Base-by-base conservation (phyloP, 1,140 invertebrate species). In the Aphaenogaster floridana region DNA sequence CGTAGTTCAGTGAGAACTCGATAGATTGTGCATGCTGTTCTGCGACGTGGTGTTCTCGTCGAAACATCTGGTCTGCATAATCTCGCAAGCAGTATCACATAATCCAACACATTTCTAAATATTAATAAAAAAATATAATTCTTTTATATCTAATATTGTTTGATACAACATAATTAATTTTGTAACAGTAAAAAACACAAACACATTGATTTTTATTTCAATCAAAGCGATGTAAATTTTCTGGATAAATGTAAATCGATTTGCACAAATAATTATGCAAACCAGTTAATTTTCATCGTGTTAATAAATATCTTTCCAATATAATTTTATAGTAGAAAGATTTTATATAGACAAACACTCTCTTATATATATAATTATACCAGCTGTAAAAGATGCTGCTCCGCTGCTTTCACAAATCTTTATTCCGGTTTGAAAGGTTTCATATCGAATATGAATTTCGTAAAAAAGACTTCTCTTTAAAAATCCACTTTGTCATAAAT, bases 1-100 rank as follows among this genome's bases (percentile, higher is more conserved):
- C 21, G 57, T 78, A 64, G 76, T 78, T 78, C 76, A 45, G 17
- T 28, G 39, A 34, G 11, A 64, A 64, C n/a, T 78, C 76, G 42
- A 78, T 64, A 64, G 76, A 78, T 78, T 63, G 76, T 78, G 59
- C 76, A 78, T 8, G 28, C 7, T 78, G 76, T 78, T 48, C 0
- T 9, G 11, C 9, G 15, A 45, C 59, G 21, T 28, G 17, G 17
- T 28, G 13, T 42, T 76, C 36, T 36, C 17, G 28, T 77, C 39
- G 6, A 59, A 63, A 21, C 15, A 63, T 11, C 15, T 77, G 39
- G 1, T 13, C 21, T 28, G 21, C 15, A 45, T 11, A 61, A 63
- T 17, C 21, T 61, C n/a, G 8, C 5, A 63, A 28, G 21, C 8
- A 9, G 48, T 74, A 54, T 78, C 15, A 61, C 3, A 9, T 17